Base-by-base conservation (phyloP, 2,888 invertebrate species). In the Leucophora obtusa region DNA sequence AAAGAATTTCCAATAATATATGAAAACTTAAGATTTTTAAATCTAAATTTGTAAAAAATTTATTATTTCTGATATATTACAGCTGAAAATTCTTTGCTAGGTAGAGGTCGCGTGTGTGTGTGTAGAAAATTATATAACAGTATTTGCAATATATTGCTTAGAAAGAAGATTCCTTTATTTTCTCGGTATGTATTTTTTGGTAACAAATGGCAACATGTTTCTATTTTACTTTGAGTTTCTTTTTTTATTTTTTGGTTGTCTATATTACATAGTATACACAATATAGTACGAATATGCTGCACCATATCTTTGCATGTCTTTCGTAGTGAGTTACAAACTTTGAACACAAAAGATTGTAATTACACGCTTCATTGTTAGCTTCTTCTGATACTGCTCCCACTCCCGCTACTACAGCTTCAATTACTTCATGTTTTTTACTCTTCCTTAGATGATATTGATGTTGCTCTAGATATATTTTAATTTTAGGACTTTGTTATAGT, bases 301-400 rank as follows among this genome's bases (percentile, higher is more conserved):
- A n/a, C 14, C 11, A 28, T 38, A n/a, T 47, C 43, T 47, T 47
- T n/a, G 2, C n/a, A 14, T 70, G 73, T 81, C 73, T 73, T 66
- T 51, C 33, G 50, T 65, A 58, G 75, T 75, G 71, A 82, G 75
- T 79, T 79, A 79, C 74, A 75, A 71, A 78, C 71, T 79, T 78
- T 74, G 76, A 62, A 73, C 80, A 80, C 86, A 87, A 85, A 86
- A 86, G 89, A 88, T 87, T 89, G 89, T 89, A 89, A 89, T 89
- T 89, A 89, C 89, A 89, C 88, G 89, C 89, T 89, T 88, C 88
- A 89, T 89, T 89, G 89, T 89, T 88, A 86, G 86, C 85, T 74
- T 65, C 60, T 66, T 60, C 69, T 62, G 60, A 73, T 70, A 63
- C 76, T 69, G 24, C 50, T 58, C 43, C 35, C 28, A 53, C 51